phyloP scores from a whole-genome alignment of 2,797 vertebrate species.

The Sebastes minor region DNA sequence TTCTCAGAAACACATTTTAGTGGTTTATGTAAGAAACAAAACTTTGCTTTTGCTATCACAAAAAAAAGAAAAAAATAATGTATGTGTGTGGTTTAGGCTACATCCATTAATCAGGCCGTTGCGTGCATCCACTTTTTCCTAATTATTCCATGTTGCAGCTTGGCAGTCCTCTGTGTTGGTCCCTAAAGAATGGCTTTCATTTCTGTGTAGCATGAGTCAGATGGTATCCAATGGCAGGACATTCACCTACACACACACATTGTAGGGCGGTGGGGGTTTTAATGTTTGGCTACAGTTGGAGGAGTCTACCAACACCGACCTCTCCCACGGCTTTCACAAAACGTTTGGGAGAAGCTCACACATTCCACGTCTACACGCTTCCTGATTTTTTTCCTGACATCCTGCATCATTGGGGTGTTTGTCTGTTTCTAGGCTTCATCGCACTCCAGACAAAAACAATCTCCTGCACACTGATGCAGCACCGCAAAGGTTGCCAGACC shows the following conservation, averaged over 20 bases:
- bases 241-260: neutral
- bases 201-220: neutral
- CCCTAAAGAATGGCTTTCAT: neutral
- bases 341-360: conserved; percentile 35
- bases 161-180: neutral
- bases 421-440: conserved; percentile 38
- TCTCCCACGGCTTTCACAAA: conserved; percentile 40
- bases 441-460: conserved; percentile 43
- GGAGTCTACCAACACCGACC: neutral
- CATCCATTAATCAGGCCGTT: neutral
- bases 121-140: neutral
- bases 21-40: neutral
- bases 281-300: conserved; percentile 19
- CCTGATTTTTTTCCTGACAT: conserved; percentile 43
- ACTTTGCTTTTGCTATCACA: neutral
- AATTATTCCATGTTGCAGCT: conserved; percentile 5
- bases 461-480: conserved; percentile 35
- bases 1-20: conserved; percentile 6
- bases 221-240: neutral
- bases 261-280: neutral
- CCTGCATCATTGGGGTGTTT: conserved; percentile 17
- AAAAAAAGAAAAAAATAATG: neutral
- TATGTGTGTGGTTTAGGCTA: neutral
- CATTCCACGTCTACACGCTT: conserved; percentile 69
- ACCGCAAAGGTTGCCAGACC: conserved; percentile 1